Base-by-base conservation (phyloP, 2,888 invertebrate species). In the Allolobophora icterica region DNA sequence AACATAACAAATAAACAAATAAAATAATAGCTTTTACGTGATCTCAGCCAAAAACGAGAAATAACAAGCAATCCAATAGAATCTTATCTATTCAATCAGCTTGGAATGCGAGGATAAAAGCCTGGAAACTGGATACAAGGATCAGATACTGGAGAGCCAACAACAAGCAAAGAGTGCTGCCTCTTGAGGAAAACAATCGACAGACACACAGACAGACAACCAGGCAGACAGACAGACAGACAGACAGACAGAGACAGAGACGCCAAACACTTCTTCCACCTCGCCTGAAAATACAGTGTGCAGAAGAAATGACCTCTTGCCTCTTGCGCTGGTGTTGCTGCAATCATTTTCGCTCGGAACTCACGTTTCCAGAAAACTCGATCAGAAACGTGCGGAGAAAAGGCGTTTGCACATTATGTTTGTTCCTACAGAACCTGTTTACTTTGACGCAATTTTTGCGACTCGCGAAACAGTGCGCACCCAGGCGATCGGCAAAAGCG, bases 401-500 rank as follows among this genome's bases (percentile, higher is more conserved):
- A 52, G 24, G 21, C 52, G 52, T 52, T 24, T 52, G 24, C 24
- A 52, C 52, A 11, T 71, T 71, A 11, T 71, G 71, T n/a, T 71
- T n/a, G 71, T 71, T n/a, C n/a, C 71, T 30, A n/a, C 71, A 71
- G n/a, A 71, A 30, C 30, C n/a, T 71, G 71, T 71, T 71, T 71
- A 71, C 71, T 71, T 71, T 71, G 71, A 71, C 71, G 71, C 71
- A 71, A 71, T 71, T 71, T 71, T n/a, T 71, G 52, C 0, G 71
- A n/a, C 30, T 8, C n/a, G 71, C 2, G 71, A 30, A 13, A n/a
- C n/a, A 71, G 71, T 3, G 71, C 30, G 71, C 71, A 11, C 71
- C n/a, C 71, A n/a, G 71, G 71, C 71, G 71, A 71, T 71, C n/a
- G 71, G n/a, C 30, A 71, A n/a, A n/a, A 71, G n/a, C 71, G n/a